These are phyloP conservation scores for Palythoa caribaeorum DNA, from an alignment of 92 coral and sea anemone genomes.

Conservation along the genomic window DNA sequence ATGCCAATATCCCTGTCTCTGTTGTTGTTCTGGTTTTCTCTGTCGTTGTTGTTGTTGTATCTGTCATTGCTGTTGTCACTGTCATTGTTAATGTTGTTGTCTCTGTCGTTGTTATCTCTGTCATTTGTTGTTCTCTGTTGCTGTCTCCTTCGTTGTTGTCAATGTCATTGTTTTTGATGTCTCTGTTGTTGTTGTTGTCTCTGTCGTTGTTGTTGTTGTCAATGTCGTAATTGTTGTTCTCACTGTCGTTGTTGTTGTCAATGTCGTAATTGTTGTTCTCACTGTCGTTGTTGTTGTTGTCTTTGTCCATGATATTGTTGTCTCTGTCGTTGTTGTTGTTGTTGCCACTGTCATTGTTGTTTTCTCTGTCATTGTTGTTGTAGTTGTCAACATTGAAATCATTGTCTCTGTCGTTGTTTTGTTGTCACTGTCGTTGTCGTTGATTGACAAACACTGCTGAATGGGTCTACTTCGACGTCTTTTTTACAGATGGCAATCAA, in stretches of 20 bases:
- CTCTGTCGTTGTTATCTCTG: background rate
- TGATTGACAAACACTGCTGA: background rate
- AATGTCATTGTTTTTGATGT: too few species aligned
- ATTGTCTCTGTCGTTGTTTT: too few species aligned
- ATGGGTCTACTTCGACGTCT: background rate
- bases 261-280: background rate
- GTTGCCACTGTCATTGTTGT: too few species aligned
- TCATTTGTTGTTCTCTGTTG: too few species aligned
- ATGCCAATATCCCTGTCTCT: too few species aligned
- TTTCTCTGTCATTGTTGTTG: background rate
- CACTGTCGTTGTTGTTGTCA: background rate
- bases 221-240: background rate
- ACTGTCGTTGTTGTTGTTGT: background rate
- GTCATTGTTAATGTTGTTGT: background rate
- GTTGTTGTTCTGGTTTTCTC: background rate
- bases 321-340: background rate
- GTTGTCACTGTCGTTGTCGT: too few species aligned
- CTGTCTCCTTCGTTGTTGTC: too few species aligned
- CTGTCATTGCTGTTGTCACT: background rate
- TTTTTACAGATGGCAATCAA: constrained; percentile 14
- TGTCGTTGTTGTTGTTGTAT: background rate
- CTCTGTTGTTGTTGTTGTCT: background rate
- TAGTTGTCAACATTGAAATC: too few species aligned
- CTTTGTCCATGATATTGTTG: background rate
- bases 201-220: too few species aligned